Percentiles rank a stretch among this genome's conserved stretches.
phyloP scores from a whole-genome alignment of 2,113 vertebrate species.

The Ceratotherium simum region DNA sequence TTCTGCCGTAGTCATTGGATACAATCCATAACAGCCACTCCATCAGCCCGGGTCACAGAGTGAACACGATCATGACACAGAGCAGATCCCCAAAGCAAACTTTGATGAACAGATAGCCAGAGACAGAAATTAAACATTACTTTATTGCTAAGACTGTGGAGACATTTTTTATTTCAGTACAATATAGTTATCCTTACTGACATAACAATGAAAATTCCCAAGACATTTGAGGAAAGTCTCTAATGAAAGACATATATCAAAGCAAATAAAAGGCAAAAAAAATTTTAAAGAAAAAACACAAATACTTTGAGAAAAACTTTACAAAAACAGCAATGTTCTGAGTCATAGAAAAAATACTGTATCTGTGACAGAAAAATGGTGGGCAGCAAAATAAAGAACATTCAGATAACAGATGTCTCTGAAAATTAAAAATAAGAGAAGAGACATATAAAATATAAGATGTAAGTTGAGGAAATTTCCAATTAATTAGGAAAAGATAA shows the following conservation, averaged over 20 bases:
- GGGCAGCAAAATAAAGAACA: neutral
- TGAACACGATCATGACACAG: neutral
- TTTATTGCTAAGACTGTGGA: neutral
- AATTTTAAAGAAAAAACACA: neutral
- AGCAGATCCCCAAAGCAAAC: neutral
- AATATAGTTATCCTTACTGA: conserved; percentile 17
- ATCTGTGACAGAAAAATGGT: neutral
- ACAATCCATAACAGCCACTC: neutral
- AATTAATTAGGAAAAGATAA: neutral
- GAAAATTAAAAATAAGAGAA: neutral
- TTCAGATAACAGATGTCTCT: neutral
- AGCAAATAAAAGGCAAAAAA: neutral
- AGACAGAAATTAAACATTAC: neutral
- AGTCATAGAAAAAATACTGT: neutral
- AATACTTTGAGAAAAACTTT: neutral
- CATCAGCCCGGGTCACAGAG: neutral
- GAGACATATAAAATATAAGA: neutral
- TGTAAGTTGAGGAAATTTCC: neutral
- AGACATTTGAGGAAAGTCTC: neutral
- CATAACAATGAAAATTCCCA: neutral
- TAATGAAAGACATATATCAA: conserved; percentile 24
- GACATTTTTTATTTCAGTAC: neutral
- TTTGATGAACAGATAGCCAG: neutral
- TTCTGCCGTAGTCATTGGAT: neutral
- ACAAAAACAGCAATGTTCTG: neutral